Evolutionary conservation across 2,888 invertebrate genomes (phyloP).

Genomic region (Eristalis pertinax): DNA sequence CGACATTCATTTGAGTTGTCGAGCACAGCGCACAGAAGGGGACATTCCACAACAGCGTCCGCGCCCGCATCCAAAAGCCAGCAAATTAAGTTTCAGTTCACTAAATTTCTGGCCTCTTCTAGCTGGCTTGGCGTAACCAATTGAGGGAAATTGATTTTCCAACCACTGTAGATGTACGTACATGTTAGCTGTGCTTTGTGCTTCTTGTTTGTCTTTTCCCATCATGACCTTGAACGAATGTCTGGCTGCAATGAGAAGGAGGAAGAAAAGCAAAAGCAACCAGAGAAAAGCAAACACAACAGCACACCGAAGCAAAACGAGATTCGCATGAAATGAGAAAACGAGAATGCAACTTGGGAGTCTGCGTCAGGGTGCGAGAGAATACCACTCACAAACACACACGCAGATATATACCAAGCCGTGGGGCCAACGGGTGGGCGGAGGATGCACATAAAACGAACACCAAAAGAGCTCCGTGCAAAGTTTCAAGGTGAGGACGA

Average conservation of each 20-base stretch:
- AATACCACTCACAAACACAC: neutral
- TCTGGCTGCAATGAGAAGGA: constrained; percentile 33
- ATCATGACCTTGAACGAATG: constrained; percentile 60
- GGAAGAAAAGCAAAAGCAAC: constrained; percentile 14
- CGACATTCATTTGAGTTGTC: constrained; percentile 10
- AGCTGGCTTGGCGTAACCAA: constrained; percentile 39
- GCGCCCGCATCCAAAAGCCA: constrained; percentile 34
- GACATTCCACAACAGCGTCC: neutral
- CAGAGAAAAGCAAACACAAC: constrained; percentile 2
- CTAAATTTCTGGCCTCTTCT: constrained; percentile 46
- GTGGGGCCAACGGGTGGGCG: neutral
- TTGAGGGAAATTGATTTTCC: constrained; percentile 65
- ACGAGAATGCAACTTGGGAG: constrained; percentile 9
- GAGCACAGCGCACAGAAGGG: neutral
- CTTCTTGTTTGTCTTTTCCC: constrained; percentile 21
- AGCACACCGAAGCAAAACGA: neutral
- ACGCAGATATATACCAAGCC: neutral
- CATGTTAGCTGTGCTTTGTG: neutral
- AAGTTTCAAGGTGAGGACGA: constrained; percentile 45
- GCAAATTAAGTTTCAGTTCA: constrained; percentile 59
- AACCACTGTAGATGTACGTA: neutral
- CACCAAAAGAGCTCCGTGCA: constrained; percentile 27
- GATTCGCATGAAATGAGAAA: neutral
- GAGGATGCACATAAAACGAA: constrained; percentile 29
- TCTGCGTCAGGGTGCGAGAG: constrained; percentile 17